Percentiles rank a stretch among this genome's conserved stretches.
Evolutionary conservation across 1,140 invertebrate genomes (phyloP).

Genomic region (Listronotus oregonensis): DNA sequence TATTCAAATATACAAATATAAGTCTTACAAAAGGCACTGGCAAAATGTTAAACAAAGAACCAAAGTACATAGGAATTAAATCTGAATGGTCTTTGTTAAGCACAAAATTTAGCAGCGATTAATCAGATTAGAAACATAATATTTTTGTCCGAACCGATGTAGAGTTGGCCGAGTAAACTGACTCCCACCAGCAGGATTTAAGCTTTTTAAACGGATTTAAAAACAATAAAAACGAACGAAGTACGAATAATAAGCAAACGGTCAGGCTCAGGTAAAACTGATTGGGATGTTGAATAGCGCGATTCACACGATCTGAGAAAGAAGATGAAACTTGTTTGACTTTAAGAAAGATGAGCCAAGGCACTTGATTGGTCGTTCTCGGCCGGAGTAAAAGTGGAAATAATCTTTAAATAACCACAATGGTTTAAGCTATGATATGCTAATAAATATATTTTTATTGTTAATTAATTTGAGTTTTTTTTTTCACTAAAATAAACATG

Average conservation of each 20-base stretch:
- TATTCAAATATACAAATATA: no score
- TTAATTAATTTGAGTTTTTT: no score
- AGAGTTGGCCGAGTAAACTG: constrained; percentile 22
- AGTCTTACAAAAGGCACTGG: not conserved
- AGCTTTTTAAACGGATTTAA: constrained; percentile 28
- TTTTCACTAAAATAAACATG: no score
- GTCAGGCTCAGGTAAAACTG: constrained; percentile 32
- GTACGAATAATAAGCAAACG: constrained; percentile 22
- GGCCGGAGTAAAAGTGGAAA: constrained; percentile 26
- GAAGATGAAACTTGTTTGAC: constrained; percentile 43
- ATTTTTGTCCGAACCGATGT: not conserved
- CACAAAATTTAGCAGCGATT: no score
- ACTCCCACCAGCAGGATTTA: constrained; percentile 8
- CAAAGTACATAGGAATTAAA: no score
- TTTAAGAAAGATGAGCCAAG: constrained; percentile 28
- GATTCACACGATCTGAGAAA: constrained; percentile 30
- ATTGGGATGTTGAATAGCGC: constrained; percentile 30
- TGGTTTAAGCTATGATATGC: no score
- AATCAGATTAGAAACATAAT: not conserved
- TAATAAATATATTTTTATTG: no score
- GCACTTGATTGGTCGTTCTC: constrained; percentile 18
- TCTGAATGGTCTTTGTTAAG: no score
- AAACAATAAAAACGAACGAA: constrained; percentile 19
- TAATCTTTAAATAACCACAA: no score
- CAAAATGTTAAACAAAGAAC: not conserved